Conservation (phyloP, 2,888 invertebrate genomes). For the Pyralis farinalis region DNA sequence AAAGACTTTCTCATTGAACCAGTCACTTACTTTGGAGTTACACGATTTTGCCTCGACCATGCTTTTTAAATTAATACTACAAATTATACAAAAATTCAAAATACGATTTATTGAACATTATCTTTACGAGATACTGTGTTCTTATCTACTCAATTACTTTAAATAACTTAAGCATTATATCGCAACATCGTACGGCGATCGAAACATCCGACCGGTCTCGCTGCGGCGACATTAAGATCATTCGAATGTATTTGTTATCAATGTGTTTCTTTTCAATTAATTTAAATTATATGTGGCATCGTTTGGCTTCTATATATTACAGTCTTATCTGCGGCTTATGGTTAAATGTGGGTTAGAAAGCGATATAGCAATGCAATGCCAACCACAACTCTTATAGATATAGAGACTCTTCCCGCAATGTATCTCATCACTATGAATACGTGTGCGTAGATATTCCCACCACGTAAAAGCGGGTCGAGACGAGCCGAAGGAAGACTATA, state of each 20-base stretch:
- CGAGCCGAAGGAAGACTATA: slow-evolving; percentile 22
- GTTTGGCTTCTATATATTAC: slow-evolving; percentile 52
- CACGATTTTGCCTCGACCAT: slow-evolving; percentile 27
- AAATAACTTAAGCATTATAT: slow-evolving; percentile 52
- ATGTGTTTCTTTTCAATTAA: slow-evolving; percentile 45
- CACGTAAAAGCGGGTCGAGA: slow-evolving; percentile 20
- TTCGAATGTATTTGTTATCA: slow-evolving; percentile 50
- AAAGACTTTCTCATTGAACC: slow-evolving; percentile 38
- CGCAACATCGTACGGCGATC: slow-evolving; percentile 35
- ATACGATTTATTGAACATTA: slow-evolving; percentile 46
- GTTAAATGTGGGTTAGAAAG: slow-evolving; percentile 39
- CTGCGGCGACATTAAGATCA: slow-evolving; percentile 37
- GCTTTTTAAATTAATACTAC: slow-evolving; percentile 44
- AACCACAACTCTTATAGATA: slow-evolving; percentile 30
- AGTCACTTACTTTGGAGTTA: slow-evolving; percentile 40
- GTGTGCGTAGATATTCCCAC: slow-evolving; percentile 23
- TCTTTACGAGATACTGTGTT: slow-evolving; percentile 35
- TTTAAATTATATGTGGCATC: slow-evolving; percentile 47
- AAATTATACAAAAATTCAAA: slow-evolving; percentile 34
- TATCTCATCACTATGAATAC: slow-evolving; percentile 8
- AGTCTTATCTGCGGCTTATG: slow-evolving; percentile 30
- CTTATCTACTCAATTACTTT: slow-evolving; percentile 62
- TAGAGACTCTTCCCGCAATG: slow-evolving; percentile 27
- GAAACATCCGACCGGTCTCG: slow-evolving; percentile 33
- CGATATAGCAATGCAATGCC: slow-evolving; percentile 32